These are phyloP conservation scores for Zaprionus lineosus DNA, from an alignment of 2,888 invertebrate species.

Conservation along the genomic window DNA sequence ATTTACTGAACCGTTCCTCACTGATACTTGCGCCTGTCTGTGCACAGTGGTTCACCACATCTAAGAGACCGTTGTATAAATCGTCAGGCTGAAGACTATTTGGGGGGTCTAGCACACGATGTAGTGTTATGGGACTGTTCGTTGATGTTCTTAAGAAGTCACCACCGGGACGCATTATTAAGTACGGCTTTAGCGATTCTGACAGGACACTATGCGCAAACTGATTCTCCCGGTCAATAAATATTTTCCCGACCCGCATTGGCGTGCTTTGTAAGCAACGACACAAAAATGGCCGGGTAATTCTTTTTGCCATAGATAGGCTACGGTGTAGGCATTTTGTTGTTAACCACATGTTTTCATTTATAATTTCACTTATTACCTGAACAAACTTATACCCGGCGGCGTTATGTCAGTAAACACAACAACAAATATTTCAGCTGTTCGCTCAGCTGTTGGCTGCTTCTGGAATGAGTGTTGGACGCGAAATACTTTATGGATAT, in stretches of 20 bases:
- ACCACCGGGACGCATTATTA: conserved; percentile 56
- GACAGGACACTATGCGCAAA: conserved; percentile 78
- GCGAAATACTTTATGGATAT: too few relatives aligned
- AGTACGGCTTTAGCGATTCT: conserved; percentile 70
- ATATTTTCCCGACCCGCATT: conserved; percentile 56
- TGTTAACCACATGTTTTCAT: conserved; percentile 29
- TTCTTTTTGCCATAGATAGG: conserved; percentile 12
- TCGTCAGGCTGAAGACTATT: conserved; percentile 23
- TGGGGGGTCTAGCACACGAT: conserved; percentile 41
- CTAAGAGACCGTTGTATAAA: conserved; percentile 59
- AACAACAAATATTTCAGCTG: too few relatives aligned
- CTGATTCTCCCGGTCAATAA: conserved; percentile 78
- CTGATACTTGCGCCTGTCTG: conserved; percentile 59
- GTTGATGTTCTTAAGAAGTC: not conserved
- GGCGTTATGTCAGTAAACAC: conserved; percentile 32
- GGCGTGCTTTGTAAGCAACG: conserved; percentile 41
- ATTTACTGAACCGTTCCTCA: conserved; percentile 65
- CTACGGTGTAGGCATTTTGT: conserved; percentile 28
- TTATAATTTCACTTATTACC: conserved; percentile 24
- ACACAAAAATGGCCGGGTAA: not conserved
- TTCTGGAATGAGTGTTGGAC: too few relatives aligned
- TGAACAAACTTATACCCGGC: not conserved
- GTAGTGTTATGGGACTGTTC: not conserved
- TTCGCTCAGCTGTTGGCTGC: conserved; percentile 24
- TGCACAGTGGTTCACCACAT: conserved; percentile 65